These are phyloP conservation scores for Zeus faber DNA, from an alignment of 2,113 vertebrate genomes.

Conservation along the genomic window DNA sequence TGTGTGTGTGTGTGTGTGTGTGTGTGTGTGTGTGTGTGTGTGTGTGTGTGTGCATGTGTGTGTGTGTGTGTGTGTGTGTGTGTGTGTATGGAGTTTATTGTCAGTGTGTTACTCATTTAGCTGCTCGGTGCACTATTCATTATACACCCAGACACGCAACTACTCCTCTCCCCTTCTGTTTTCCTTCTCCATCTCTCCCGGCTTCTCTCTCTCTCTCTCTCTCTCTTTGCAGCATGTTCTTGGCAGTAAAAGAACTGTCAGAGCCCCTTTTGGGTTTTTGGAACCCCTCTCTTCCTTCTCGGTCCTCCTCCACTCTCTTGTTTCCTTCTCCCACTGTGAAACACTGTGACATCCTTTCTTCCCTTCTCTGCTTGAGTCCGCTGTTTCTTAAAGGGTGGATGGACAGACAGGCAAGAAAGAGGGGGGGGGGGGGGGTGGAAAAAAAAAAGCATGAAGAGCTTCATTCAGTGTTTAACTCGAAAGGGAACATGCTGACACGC, in stretches of 20 bases:
- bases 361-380: conserved; percentile 36
- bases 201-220: not conserved
- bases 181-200: not conserved
- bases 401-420: conserved; percentile 27
- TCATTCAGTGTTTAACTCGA: conserved; percentile 5
- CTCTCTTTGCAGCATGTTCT: conserved; percentile 27
- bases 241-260: conserved; percentile 38
- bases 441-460: conserved; percentile 16
- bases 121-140: not conserved
- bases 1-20: no score
- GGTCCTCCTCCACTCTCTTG: conserved; percentile 12
- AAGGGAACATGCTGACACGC: conserved; percentile 30
- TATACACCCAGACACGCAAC: not conserved
- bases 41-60: not conserved
- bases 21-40: not conserved
- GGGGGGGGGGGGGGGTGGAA: conserved; percentile 31
- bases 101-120: not conserved
- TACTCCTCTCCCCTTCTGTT: not conserved
- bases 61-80: not conserved
- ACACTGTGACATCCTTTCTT: conserved; percentile 17
- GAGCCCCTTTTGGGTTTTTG: conserved; percentile 36
- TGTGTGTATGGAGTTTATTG: not conserved
- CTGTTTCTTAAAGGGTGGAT: conserved; percentile 32
- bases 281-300: conserved; percentile 31
- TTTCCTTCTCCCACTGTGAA: conserved; percentile 17